Evolutionary conservation across 1,140 invertebrate genomes (phyloP), one percentile per base, ranked within the genome.

Genomic region (Neotoxoptera formosana): DNA sequence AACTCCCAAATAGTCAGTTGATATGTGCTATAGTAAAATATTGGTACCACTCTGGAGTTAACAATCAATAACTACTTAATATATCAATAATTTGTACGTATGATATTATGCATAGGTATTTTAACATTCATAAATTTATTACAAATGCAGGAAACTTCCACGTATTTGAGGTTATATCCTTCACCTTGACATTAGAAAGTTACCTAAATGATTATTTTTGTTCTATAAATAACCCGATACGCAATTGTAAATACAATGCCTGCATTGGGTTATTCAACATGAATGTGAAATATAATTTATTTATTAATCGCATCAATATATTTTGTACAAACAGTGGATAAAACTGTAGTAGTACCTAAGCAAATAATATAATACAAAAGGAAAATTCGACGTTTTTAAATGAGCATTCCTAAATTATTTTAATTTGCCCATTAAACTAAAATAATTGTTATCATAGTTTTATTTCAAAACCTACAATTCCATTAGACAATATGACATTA

Each of bases 101-200:
- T 81, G 25, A 60, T 30, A 21, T 81, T 36, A 36, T 21, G n/a
- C 14, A 34, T 41, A 41, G 41, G 41, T 41, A 41, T 41, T 60
- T 25, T 30, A 60, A 25, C 23, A 60, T 8, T 25, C 8, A 60
- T 83, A 36, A 36, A 36, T 41, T 41, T 41, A 41, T 41, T 81
- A 41, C 0, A 83, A 36, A 83, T 41, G 34, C 36, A 41, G 9
- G 23, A 45, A 84, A 84, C 83, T 84, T 41, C 83, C 41, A 45
- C 83, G 34, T 3, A 0, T 89, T 53, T 21, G 30, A 36, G 21
- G 41, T 48, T 86, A 87, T 48, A 51, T 21, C 30, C 30, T 48
- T 48, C 45, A 48, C 47, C 86, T 48, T 87, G 45, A 34, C 86
- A 87, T 87, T 87, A 87, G 86, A 87, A 87, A 87, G 86, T 87